Percentiles rank a stretch among this genome's conserved stretches.
These are phyloP conservation scores for Conopomorpha cramerella DNA, from an alignment of 1,140 invertebrate species.

Conservation along the genomic window DNA sequence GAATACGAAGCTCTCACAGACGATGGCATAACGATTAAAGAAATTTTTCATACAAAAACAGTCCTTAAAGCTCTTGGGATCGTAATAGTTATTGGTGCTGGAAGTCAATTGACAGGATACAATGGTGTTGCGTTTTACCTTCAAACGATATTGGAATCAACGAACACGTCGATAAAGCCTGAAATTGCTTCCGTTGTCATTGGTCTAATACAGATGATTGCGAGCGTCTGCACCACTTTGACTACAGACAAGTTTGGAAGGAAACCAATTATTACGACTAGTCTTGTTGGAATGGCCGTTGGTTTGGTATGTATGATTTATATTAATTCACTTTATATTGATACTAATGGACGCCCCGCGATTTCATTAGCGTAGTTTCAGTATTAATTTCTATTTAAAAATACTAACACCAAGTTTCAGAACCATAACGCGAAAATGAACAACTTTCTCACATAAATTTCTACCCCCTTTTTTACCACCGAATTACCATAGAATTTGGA, in stretches of 20 bases:
- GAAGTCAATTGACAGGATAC: constrained; percentile 69
- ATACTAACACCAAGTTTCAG: too few relatives aligned
- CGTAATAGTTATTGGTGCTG: constrained; percentile 56
- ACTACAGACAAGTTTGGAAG: constrained; percentile 64
- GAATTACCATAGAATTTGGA: too few relatives aligned
- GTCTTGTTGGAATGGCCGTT: constrained; percentile 43
- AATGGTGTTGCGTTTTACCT: constrained; percentile 72
- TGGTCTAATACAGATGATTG: constrained; percentile 58
- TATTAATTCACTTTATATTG: too few relatives aligned
- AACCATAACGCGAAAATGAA: too few relatives aligned
- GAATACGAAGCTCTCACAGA: not conserved
- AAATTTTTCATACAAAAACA: constrained; percentile 13
- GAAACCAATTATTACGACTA: constrained; percentile 60
- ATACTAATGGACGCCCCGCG: too few relatives aligned
- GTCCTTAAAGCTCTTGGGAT: constrained; percentile 48
- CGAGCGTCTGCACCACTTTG: constrained; percentile 41
- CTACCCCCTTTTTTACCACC: too few relatives aligned
- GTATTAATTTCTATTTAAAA: too few relatives aligned
- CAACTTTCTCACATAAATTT: too few relatives aligned
- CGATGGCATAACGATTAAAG: not conserved
- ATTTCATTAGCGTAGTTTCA: too few relatives aligned
- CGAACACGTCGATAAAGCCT: constrained; percentile 53
- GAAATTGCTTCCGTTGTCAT: constrained; percentile 64
- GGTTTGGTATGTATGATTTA: too few relatives aligned
- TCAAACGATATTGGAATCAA: constrained; percentile 61